Percentiles rank a stretch among this genome's conserved stretches.
These are phyloP conservation scores for Cydia strobilella DNA, from an alignment of 1,140 invertebrate species.

Conservation along the genomic window DNA sequence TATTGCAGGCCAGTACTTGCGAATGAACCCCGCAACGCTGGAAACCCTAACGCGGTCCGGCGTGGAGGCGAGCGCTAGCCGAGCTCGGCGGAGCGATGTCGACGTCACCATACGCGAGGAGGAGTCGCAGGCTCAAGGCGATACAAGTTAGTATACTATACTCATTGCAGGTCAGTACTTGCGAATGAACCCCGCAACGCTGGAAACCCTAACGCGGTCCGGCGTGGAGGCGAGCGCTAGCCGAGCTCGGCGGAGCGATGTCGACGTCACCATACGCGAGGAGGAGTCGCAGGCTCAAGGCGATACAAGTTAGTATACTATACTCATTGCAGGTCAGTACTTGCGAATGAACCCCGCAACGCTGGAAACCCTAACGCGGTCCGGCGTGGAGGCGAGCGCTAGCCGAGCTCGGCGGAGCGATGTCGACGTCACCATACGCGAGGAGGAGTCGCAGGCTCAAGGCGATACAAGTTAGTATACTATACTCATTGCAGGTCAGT, in stretches of 20 bases:
- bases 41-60: slow-evolving; percentile 88
- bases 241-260: slow-evolving; percentile 77
- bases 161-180: slow-evolving; percentile 83
- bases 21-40: slow-evolving; percentile 88
- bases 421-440: slow-evolving; percentile 72
- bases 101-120: slow-evolving; percentile 81
- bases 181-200: slow-evolving; percentile 88
- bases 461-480: slow-evolving; percentile 44
- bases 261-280: slow-evolving; percentile 77
- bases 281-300: slow-evolving; percentile 75
- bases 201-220: slow-evolving; percentile 88
- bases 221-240: slow-evolving; percentile 86
- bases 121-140: slow-evolving; percentile 61
- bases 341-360: slow-evolving; percentile 89
- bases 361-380: slow-evolving; percentile 87
- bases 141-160: slow-evolving; percentile 45
- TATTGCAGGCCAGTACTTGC: slow-evolving; percentile 84
- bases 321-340: slow-evolving; percentile 82
- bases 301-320: slow-evolving; percentile 46
- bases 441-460: slow-evolving; percentile 79
- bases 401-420: slow-evolving; percentile 81
- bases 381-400: slow-evolving; percentile 85
- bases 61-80: slow-evolving; percentile 85
- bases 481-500: slow-evolving; percentile 80
- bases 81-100: slow-evolving; percentile 76